Base-by-base conservation (phyloP, 53 echinoderm and acorn worm genomes). In the Mesocentrotus franciscanus region DNA sequence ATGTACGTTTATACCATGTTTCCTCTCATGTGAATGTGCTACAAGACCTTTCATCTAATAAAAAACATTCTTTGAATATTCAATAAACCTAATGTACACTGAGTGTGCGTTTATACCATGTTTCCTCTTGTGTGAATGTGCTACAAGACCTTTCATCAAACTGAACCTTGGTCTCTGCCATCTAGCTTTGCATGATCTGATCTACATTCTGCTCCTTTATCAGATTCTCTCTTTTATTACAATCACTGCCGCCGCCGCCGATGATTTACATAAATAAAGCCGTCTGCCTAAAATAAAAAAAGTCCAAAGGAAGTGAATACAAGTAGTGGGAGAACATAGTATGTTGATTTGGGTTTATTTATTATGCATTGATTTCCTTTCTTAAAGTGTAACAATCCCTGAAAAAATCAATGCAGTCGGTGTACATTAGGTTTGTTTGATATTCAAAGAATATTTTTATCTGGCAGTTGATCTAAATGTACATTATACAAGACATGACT, bases 81-180 rank as follows among this genome's bases (percentile, higher is more conserved):
- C n/a, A n/a, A n/a, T n/a, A n/a, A n/a, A n/a, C n/a, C n/a, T n/a
- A n/a, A n/a, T n/a, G n/a, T n/a, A n/a, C n/a, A n/a, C n/a, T n/a
- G 3, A 39, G 39, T 49, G 49, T 62, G 12, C 18, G 4, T 20
- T 18, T 64, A 20, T 64, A 64, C 64, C 64, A 15, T 18, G 64
- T 18, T 64, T 20, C 20, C 64, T 64, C 64, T 64, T 6, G 72
- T 29, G n/a, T n/a, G 72, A 72, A 72, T 27, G 62, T 26, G 29
- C 10, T 20, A 27, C 10, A n/a, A 22, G 81, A 81, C 81, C 81
- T 42, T 81, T 39, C 42, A 81, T 36, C 17, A 42, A 20, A 81
- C 81, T 81, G 81, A 36, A 81, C 81, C 81, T 81, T 81, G 81
- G 5, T 81, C 81, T 27, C 16, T 39, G 22, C 74, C 74, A 32